Evolutionary conservation across 2,113 vertebrate species (phyloP), one percentile per base, ranked within the genome.

Genomic region (Plectropomus leopardus): DNA sequence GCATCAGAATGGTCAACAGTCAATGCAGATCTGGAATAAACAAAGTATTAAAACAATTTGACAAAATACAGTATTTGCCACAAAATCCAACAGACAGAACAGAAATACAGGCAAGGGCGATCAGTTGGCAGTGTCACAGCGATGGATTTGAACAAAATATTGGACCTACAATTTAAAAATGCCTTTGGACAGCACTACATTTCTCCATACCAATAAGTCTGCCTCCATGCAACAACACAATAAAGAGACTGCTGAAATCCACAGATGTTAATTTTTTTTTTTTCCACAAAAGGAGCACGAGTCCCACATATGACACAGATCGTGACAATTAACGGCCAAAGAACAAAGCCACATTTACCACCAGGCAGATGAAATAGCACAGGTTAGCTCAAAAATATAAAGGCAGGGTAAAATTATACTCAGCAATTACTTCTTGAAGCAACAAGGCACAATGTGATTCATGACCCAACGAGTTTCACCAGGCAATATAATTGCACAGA

Each of bases 281-380:
- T 13, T 21, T 32, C 9, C 17, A 23, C 45, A 76, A 24, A 1
- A 19, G 0, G 3, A 34, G 9, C n/a, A 2, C 2, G 8, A 40
- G 8, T 16, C 4, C 17, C 14, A 15, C 50, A 68, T 50, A 32
- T 40, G 14, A 57, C 3, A 57, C 3, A 53, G 3, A 53, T 44
- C n/a, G 24, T 24, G 26, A 53, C 30, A 10, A 42, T 42, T n/a
- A 48, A 72, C 8, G 1, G 7, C 3, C 2, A 13, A 42, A 50
- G 23, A 21, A 57, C 59, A 47, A 75, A 48, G 32, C 1, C 19
- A 76, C 13, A 63, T 63, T 51, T 60, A 48, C 28, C 44, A 75
- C 28, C 4, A 19, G 19, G 1, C 4, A 68, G 11, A 48, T 54
- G 10, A 55, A 55, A 60, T 2, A 11, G n/a, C 5, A 1, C 14